Evolutionary conservation across 1,140 invertebrate genomes (phyloP), one percentile per base, ranked within the genome.

Genomic region (Sycobia sp.): DNA sequence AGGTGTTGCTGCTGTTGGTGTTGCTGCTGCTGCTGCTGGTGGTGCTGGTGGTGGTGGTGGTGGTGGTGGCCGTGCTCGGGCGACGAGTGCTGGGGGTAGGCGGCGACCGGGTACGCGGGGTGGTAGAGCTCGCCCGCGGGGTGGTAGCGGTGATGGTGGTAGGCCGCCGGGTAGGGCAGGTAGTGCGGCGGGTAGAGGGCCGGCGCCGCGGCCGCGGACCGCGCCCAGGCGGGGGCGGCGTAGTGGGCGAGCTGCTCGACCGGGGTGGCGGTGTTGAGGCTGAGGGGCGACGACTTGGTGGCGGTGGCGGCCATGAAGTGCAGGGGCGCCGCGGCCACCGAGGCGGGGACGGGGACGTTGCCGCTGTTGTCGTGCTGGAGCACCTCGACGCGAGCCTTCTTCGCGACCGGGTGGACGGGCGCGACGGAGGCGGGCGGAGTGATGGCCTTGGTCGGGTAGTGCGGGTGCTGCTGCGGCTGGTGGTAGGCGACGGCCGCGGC

Each of bases 191-290:
- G 69, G 4, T 79, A 76, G 14, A 77, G 68, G n/a, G n/a, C n/a
- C 0, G 78, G 76, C 0, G 75, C 66, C 8, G 70, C 22, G n/a
- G 53, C 36, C 22, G 46, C 11, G 1, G 39, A 41, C 2, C 76
- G 66, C 1, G 79, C 68, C 29, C 29, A 32, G 5, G 29, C 29
- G 29, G 77, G 60, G 2, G 73, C 66, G 16, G 72, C 64, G 62
- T 79, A 76, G 58, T 74, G 73, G 1, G 73, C 44, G 13, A 77
- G 46, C 1, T 75, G 69, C 5, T 79, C 76, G 13, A 77, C 62
- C 16, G 75, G 83, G 0, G 77, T 80, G 65, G 85, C 10, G 83
- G 81, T 27, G 85, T 83, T 56, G 85, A 51, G 0, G 84, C 79
- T 10, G 29, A 32, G 16, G 0, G 82, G 66, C 25, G 73, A 75